Conservation (phyloP, 2,113 vertebrate genomes). For the Pygoscelis antarcticus region DNA sequence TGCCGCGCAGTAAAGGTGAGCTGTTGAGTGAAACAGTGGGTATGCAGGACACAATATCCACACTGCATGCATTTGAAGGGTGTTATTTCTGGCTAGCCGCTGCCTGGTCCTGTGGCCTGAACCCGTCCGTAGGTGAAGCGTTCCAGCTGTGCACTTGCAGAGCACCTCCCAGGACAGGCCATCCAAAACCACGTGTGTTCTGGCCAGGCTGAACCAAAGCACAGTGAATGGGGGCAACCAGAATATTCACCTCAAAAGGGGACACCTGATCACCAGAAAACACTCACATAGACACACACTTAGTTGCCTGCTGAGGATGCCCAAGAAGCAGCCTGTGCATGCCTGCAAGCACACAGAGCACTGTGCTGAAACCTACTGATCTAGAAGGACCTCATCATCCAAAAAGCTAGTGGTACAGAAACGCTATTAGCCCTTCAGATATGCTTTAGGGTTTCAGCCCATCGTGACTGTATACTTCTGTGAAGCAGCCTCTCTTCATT, state of each 20-base stretch:
- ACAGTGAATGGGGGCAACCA: neutral
- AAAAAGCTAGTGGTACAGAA: neutral
- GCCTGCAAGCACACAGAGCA: fast-evolving
- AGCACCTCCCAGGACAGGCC: neutral
- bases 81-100: neutral
- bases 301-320: neutral
- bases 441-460: neutral
- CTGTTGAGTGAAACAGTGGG: neutral
- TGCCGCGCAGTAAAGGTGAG: neutral
- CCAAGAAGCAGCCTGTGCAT: fast-evolving
- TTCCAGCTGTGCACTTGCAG: neutral
- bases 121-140: fast-evolving
- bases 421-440: neutral
- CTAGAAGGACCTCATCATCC: neutral
- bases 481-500: neutral
- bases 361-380: neutral
- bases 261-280: neutral
- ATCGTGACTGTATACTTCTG: neutral
- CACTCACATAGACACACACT: neutral
- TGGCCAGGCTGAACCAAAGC: neutral
- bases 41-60: neutral
- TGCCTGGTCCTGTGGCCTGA: neutral
- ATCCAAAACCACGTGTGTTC: neutral
- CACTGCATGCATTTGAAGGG: neutral
- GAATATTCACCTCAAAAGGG: neutral